phyloP scores from a whole-genome alignment of 2,888 invertebrate species.

The Drosophila mayaguana region DNA sequence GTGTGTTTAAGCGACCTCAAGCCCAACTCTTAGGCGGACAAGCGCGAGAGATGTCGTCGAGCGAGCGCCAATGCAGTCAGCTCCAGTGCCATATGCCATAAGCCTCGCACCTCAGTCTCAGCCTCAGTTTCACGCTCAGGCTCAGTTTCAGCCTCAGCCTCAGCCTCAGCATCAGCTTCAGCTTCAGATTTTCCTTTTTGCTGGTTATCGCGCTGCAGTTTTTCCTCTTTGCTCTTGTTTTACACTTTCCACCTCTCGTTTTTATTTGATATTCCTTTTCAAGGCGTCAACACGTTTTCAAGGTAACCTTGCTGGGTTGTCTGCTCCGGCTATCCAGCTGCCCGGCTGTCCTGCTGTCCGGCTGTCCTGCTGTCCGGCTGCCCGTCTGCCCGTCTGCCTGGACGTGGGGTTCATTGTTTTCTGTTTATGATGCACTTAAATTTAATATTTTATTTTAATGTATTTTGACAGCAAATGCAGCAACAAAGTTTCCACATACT shows the following conservation, averaged over 20 bases:
- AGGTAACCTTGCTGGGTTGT: slow-evolving; percentile 27
- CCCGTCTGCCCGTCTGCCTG: slow-evolving; percentile 3
- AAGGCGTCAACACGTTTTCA: slow-evolving; percentile 40
- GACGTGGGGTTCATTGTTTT: slow-evolving; percentile 58
- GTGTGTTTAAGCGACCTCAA: slow-evolving; percentile 31
- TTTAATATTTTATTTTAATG: slow-evolving; percentile 83
- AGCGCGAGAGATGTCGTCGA: slow-evolving; percentile 66
- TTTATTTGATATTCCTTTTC: slow-evolving; percentile 10
- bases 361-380: neutral
- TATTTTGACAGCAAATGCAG: slow-evolving; percentile 43
- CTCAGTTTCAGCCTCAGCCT: neutral
- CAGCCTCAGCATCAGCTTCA: neutral
- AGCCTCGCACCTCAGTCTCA: too few relatives aligned
- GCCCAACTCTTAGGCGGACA: slow-evolving; percentile 69
- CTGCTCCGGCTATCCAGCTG: too few relatives aligned
- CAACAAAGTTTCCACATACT: slow-evolving; percentile 26
- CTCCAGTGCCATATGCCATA: neutral
- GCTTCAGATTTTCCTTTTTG: neutral
- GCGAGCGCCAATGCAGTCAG: slow-evolving; percentile 19
- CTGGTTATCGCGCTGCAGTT: neutral
- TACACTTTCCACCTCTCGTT: slow-evolving; percentile 29
- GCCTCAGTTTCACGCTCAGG: too few relatives aligned
- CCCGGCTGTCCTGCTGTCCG: too few relatives aligned
- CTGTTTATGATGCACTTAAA: slow-evolving; percentile 77
- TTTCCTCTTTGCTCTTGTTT: neutral